Base-by-base conservation (phyloP, 2,797 vertebrate species). In the Silurus lanzhouensis region DNA sequence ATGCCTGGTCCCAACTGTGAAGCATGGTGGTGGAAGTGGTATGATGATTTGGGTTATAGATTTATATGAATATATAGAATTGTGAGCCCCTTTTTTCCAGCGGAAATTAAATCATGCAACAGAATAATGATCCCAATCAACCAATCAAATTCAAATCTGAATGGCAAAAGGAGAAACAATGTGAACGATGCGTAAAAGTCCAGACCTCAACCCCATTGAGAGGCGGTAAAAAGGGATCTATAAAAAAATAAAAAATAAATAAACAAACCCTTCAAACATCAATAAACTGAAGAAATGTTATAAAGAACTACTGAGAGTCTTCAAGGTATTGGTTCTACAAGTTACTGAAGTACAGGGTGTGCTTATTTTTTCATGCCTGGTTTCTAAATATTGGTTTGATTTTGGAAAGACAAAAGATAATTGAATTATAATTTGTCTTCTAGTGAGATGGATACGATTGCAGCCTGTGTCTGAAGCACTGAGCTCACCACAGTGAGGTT, bases 401-500 rank as follows among this genome's bases (percentile, higher is more conserved):
- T 9, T 8, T 2, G 8, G 20, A 55, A 55, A 58, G 15, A 58
- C 4, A 75, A 71, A 71, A 20, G 19, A 44, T 10, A 8, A 19
- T 5, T 17, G 15, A 19, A 2, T 7, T n/a, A 44, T 78, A 22
- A 3, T 63, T 44, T 44, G 19, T 44, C 58, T 60, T 60, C 22
- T 44, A 22, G 5, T 1, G 17, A 10, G 17, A 78, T 44, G 8
- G 0, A 61, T 38, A 31, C 17, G 7, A n/a, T 9, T 25, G 15
- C 3, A 15, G 9, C 76, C 15, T 38, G 20, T 0, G 38, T n/a
- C 46, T 81, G n/a, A 67, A 52, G 38, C 15, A 27, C 31, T 52
- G n/a, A 12, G 71, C 85, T 48, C 89, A 99, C 97, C 96, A 99
- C 97, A 2, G 97, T 98, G 7, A 99, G 96, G 92, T 98, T 98